Conservation (phyloP, 2,797 vertebrate species). For the Sarcophilus harrisii region DNA sequence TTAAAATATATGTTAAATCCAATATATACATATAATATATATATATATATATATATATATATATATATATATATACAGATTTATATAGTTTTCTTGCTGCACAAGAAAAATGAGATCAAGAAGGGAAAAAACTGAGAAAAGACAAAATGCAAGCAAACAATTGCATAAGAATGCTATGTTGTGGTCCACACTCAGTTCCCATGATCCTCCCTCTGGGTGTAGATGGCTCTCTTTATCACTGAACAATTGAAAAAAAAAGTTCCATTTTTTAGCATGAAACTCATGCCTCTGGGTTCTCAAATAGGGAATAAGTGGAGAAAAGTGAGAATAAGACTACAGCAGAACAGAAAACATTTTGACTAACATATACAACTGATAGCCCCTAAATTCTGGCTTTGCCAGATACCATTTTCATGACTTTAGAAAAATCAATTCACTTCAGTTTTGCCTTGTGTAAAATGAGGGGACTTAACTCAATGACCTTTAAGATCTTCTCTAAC, state of each 20-base stretch:
- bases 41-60: too few relatives aligned
- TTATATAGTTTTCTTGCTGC: too few relatives aligned
- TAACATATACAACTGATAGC: neutral
- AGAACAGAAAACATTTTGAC: neutral
- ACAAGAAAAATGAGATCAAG: too few relatives aligned
- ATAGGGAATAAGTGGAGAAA: neutral
- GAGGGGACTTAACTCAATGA: neutral
- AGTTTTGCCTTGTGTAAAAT: neutral
- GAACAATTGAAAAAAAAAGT: neutral
- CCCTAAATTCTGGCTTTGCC: neutral
- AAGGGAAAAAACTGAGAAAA: too few relatives aligned
- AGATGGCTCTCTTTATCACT: too few relatives aligned
- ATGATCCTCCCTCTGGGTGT: too few relatives aligned
- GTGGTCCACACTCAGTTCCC: too few relatives aligned
- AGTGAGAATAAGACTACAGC: neutral
- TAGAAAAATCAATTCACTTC: neutral
- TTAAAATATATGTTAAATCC: too few relatives aligned
- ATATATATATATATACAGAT: too few relatives aligned
- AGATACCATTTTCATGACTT: neutral
- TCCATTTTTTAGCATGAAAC: neutral
- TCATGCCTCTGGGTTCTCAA: neutral
- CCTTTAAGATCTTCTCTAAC: neutral
- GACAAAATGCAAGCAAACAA: too few relatives aligned
- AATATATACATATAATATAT: too few relatives aligned
- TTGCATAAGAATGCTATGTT: too few relatives aligned